These are phyloP conservation scores for Saguinus imperator DNA, from an alignment of 2,113 vertebrate genomes.

Conservation along the genomic window DNA sequence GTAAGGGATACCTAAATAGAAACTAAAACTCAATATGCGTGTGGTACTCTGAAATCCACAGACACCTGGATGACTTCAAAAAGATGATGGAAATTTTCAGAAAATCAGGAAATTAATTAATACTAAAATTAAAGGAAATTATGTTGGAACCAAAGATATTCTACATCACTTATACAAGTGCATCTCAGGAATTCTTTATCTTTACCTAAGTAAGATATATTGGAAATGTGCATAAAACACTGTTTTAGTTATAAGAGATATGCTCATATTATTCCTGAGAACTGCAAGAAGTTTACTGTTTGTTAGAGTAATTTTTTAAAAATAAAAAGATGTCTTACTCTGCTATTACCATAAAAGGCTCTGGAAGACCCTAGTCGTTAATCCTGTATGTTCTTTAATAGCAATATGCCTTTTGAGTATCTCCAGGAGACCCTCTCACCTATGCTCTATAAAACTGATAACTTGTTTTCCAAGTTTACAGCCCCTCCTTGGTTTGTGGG, in stretches of 20 bases:
- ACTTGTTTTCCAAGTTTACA: neutral
- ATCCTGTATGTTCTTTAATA: neutral
- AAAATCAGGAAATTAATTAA: neutral
- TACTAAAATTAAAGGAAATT: neutral
- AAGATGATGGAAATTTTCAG: neutral
- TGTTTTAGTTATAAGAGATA: neutral
- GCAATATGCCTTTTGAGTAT: neutral
- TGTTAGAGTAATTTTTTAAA: neutral
- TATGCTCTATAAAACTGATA: neutral
- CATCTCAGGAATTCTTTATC: neutral
- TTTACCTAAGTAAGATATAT: neutral
- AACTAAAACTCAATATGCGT: neutral
- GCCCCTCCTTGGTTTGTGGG: neutral
- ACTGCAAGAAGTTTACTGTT: neutral
- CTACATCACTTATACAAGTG: neutral
- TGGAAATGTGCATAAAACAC: neutral
- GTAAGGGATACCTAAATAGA: neutral
- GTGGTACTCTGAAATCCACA: neutral
- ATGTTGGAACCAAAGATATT: neutral
- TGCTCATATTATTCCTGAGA: neutral
- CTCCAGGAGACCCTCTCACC: too few species aligned
- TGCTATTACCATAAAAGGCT: neutral
- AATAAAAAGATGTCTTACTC: neutral
- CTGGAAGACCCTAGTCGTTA: too few species aligned
- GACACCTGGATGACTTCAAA: neutral